Percentiles rank a stretch among this genome's conserved stretches.
These are phyloP conservation scores for Meles meles DNA, from an alignment of 2,113 vertebrate species.

Conservation along the genomic window DNA sequence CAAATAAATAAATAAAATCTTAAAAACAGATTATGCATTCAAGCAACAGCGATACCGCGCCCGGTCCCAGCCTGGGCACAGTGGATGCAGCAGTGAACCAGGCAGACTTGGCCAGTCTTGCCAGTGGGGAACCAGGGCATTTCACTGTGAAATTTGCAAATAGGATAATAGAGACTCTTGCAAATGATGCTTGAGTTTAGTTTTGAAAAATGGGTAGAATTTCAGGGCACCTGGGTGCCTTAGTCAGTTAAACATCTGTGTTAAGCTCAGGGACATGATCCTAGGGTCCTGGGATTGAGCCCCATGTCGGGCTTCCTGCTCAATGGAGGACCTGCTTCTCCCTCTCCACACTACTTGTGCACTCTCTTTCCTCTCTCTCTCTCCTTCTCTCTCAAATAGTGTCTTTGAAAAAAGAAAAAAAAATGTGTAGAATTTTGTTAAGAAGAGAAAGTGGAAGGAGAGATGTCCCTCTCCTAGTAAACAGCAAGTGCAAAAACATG, in stretches of 20 bases:
- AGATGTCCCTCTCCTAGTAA: not conserved
- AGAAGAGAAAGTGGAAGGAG: not conserved
- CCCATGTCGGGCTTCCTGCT: no score
- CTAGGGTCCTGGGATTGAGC: no score
- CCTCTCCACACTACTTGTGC: no score
- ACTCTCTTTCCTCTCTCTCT: no score
- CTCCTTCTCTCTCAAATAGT: no score
- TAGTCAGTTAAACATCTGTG: no score
- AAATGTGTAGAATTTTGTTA: not conserved
- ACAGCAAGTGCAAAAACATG: not conserved
- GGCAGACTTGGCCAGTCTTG: not conserved
- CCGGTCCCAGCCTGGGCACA: not conserved
- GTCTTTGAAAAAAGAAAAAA: no score
- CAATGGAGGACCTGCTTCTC: no score
- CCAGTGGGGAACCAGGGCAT: not conserved
- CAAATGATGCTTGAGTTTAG: not conserved
- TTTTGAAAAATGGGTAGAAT: not conserved
- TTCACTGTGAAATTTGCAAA: not conserved
- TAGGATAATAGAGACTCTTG: not conserved
- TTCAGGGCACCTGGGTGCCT: not conserved
- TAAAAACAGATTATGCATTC: not conserved
- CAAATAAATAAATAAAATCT: no score
- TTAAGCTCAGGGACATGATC: no score
- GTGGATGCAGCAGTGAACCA: not conserved
- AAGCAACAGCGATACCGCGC: accelerated